Percentiles rank a stretch among this genome's conserved stretches.
These are phyloP conservation scores for Papilio dardanus DNA, from an alignment of 1,140 invertebrate species.

Conservation along the genomic window DNA sequence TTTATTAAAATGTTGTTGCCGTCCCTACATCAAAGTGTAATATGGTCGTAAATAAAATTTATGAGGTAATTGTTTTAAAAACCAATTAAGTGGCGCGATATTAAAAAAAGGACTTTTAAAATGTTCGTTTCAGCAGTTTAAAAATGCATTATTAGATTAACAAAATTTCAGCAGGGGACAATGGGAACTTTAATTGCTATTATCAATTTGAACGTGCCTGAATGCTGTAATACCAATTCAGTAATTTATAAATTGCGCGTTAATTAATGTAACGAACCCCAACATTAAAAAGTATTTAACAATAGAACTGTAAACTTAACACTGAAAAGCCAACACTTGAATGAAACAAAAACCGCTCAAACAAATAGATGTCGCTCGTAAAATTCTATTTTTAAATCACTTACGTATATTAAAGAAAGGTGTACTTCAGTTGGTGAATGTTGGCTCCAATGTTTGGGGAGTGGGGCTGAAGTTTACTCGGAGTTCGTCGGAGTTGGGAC, in stretches of 20 bases:
- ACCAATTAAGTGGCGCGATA: slow-evolving; percentile 13
- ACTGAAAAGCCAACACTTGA: not conserved
- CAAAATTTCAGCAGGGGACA: too few relatives aligned
- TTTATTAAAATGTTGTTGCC: not conserved
- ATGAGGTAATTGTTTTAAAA: slow-evolving; percentile 22
- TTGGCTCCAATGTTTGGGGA: slow-evolving; percentile 39
- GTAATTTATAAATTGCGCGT: not conserved
- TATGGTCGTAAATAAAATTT: slow-evolving; percentile 18
- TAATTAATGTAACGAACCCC: not conserved
- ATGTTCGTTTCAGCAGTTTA: not conserved
- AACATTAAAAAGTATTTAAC: not conserved
- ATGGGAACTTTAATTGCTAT: too few relatives aligned
- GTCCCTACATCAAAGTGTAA: slow-evolving; percentile 18
- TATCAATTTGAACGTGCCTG: too few relatives aligned
- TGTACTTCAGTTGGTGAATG: slow-evolving; percentile 31
- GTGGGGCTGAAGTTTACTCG: slow-evolving; percentile 17
- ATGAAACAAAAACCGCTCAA: slow-evolving; percentile 20
- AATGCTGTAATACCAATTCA: too few relatives aligned
- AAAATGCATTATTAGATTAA: not conserved
- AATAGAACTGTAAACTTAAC: not conserved
- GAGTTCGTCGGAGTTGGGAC: slow-evolving; percentile 26
- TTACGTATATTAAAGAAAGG: slow-evolving; percentile 22
- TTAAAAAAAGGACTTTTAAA: not conserved
- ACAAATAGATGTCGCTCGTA: slow-evolving; percentile 6
- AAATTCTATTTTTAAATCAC: slow-evolving; percentile 33